A percentile compares a stretch with the other conserved stretches of the same genome.
Evolutionary conservation across 2,888 invertebrate genomes (phyloP).

Genomic region (Dryadula phaetusa): DNA sequence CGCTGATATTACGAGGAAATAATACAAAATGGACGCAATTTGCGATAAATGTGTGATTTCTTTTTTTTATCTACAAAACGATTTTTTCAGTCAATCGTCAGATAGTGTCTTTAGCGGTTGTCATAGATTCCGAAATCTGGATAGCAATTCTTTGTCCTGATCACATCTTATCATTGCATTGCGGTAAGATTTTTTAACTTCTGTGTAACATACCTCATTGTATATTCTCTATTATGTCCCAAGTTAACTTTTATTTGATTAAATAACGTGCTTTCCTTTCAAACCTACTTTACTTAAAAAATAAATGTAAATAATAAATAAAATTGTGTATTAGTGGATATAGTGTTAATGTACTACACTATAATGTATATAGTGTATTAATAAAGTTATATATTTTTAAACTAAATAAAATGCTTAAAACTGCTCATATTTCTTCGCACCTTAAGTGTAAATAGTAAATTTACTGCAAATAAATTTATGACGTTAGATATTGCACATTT

Average conservation of each 20-base stretch:
- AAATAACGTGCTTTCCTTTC: not conserved
- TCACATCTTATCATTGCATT: slow-evolving; percentile 32
- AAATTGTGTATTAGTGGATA: too few relatives aligned
- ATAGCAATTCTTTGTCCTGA: slow-evolving; percentile 20
- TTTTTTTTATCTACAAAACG: slow-evolving; percentile 72
- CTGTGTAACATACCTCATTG: not conserved
- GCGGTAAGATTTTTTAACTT: slow-evolving; percentile 36
- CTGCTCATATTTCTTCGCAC: not conserved
- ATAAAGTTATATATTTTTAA: too few relatives aligned
- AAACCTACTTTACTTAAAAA: not conserved
- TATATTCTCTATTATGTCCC: not conserved
- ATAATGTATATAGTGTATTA: too few relatives aligned
- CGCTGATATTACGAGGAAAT: slow-evolving; percentile 69
- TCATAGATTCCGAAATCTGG: slow-evolving; percentile 54
- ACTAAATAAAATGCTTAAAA: not conserved
- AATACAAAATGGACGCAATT: slow-evolving; percentile 71
- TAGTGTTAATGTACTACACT: too few relatives aligned
- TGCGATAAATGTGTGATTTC: slow-evolving; percentile 76
- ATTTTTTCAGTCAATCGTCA: slow-evolving; percentile 77
- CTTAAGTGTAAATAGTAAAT: not conserved
- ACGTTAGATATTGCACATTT: not conserved
- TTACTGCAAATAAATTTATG: not conserved
- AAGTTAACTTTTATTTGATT: not conserved
- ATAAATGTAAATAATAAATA: too few relatives aligned
- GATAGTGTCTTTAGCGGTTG: slow-evolving; percentile 74